A percentile compares a stretch with the other conserved stretches of the same genome.
phyloP scores from a whole-genome alignment of 2,888 invertebrate species.

The Parnassius orleans region DNA sequence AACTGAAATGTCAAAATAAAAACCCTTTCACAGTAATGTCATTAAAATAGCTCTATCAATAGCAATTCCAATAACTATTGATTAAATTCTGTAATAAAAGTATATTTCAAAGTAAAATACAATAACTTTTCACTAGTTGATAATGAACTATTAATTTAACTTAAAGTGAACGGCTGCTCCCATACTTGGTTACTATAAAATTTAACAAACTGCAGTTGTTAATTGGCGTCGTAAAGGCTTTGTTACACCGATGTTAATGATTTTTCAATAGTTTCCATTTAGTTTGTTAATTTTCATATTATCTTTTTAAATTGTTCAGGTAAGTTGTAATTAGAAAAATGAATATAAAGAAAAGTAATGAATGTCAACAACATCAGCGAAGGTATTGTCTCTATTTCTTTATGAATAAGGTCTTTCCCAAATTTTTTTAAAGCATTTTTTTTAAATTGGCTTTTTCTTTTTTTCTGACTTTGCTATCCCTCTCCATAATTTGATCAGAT shows the following conservation, averaged over 20 bases:
- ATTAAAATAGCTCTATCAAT: too few relatives aligned
- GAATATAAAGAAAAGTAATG: too few relatives aligned
- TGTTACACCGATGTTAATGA: constrained; percentile 9
- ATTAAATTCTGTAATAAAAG: background rate
- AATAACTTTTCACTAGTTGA: constrained; percentile 8
- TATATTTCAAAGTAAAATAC: background rate
- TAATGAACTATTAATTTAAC: constrained; percentile 14
- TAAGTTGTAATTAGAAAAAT: too few relatives aligned
- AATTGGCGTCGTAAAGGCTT: constrained; percentile 11
- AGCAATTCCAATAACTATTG: constrained; percentile 1
- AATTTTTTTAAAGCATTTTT: too few relatives aligned
- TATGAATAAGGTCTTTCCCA: too few relatives aligned
- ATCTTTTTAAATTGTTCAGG: too few relatives aligned
- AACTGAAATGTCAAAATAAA: too few relatives aligned
- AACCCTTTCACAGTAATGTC: constrained; percentile 7
- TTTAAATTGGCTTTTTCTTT: too few relatives aligned
- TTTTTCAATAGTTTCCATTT: constrained; percentile 1
- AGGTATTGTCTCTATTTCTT: too few relatives aligned
- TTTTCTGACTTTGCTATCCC: too few relatives aligned
- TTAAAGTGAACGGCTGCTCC: constrained; percentile 10
- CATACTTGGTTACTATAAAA: constrained; percentile 14
- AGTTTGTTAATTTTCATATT: background rate
- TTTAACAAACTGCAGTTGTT: constrained; percentile 13
- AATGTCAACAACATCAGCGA: too few relatives aligned
- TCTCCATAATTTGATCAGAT: too few relatives aligned